These are phyloP conservation scores for Anastatus disparis DNA, from an alignment of 1,140 invertebrate species.

Conservation along the genomic window DNA sequence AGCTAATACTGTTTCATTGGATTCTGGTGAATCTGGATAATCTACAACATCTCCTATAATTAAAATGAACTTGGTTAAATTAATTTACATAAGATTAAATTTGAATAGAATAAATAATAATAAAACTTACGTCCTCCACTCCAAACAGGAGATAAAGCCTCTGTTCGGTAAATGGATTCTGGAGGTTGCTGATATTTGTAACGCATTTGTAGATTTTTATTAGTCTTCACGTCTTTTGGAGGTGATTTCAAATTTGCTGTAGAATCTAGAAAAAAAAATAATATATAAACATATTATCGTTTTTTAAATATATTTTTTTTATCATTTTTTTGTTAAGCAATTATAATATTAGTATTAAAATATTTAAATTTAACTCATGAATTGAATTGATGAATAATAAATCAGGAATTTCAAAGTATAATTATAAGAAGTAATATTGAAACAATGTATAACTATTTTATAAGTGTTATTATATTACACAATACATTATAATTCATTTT, in stretches of 20 bases:
- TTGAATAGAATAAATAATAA: slow-evolving; percentile 6
- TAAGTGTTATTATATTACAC: too few species aligned
- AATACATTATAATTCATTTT: slow-evolving; percentile 6
- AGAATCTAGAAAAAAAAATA: slow-evolving; percentile 52
- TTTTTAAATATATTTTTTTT: too few species aligned
- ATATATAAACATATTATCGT: too few species aligned
- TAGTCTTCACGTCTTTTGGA: slow-evolving; percentile 62
- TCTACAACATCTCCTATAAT: slow-evolving; percentile 60
- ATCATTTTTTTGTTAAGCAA: too few species aligned
- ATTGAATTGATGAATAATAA: too few species aligned
- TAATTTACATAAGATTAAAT: neutral
- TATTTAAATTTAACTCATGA: too few species aligned
- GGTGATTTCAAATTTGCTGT: slow-evolving; percentile 56
- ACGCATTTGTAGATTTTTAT: slow-evolving; percentile 62
- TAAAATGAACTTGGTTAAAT: neutral
- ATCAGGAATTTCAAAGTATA: too few species aligned
- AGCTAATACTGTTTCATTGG: slow-evolving; percentile 63
- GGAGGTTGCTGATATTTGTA: slow-evolving; percentile 58
- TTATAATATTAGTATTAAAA: too few species aligned
- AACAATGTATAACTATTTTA: too few species aligned
- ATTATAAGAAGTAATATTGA: too few species aligned
- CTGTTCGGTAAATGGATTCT: slow-evolving; percentile 55
- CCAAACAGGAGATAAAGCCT: slow-evolving; percentile 61
- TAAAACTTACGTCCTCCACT: slow-evolving; percentile 50
- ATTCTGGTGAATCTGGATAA: slow-evolving; percentile 66